phyloP scores from a whole-genome alignment of 2,797 vertebrate species.

The Darevskia nairensis region DNA sequence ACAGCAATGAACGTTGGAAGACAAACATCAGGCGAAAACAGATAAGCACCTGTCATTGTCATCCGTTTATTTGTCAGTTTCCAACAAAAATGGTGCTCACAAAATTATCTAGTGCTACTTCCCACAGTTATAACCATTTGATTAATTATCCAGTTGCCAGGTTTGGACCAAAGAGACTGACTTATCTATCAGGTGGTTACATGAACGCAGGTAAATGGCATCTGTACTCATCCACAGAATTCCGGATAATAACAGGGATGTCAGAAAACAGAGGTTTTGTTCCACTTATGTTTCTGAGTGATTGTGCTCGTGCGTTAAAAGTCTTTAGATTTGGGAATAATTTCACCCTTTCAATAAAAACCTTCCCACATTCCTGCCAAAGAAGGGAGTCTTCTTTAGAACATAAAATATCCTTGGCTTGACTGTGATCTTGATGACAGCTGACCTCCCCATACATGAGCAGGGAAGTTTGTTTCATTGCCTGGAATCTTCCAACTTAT shows the following conservation, averaged over 20 bases:
- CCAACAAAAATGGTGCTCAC: too few species aligned
- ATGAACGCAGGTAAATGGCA: neutral
- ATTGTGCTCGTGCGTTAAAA: neutral
- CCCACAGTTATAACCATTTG: neutral
- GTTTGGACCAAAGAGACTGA: neutral
- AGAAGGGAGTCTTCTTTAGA: slow-evolving; percentile 67
- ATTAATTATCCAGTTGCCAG: neutral
- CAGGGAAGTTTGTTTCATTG: slow-evolving; percentile 44
- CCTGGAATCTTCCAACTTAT: slow-evolving; percentile 56
- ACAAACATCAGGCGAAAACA: neutral
- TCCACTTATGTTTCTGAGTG: neutral
- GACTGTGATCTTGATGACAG: slow-evolving; percentile 28
- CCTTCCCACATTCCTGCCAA: slow-evolving; percentile 47
- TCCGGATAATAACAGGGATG: neutral
- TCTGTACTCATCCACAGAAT: neutral
- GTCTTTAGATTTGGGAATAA: slow-evolving; percentile 28
- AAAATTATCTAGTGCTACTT: neutral
- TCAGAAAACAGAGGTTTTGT: neutral
- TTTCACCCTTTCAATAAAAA: slow-evolving; percentile 53
- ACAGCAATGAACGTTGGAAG: neutral
- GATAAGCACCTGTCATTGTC: neutral
- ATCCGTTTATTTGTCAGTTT: too few species aligned
- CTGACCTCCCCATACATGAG: slow-evolving; percentile 45
- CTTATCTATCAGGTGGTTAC: neutral
- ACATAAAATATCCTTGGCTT: slow-evolving; percentile 52